These are phyloP conservation scores for Rhinichthys osculus DNA, from an alignment of 2,797 vertebrate species.

Conservation along the genomic window DNA sequence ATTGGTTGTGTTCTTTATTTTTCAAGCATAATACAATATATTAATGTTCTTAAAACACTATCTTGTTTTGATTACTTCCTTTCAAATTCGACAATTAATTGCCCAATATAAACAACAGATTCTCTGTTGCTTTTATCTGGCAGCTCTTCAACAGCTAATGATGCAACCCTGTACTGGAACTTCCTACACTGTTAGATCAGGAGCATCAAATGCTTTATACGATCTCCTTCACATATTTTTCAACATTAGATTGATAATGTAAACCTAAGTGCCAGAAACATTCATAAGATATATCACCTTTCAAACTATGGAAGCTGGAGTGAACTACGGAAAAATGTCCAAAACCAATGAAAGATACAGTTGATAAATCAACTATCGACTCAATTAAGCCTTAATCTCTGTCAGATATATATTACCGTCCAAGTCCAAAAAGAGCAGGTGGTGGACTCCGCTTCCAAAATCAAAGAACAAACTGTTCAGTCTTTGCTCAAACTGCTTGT, in stretches of 20 bases:
- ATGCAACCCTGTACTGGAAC: constrained; percentile 15
- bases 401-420: constrained; percentile 58
- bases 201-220: constrained; percentile 14
- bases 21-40: neutral
- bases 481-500: constrained; percentile 51
- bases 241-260: constrained; percentile 43
- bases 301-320: constrained; percentile 38
- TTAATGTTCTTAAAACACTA: neutral
- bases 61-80: neutral
- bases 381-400: constrained; percentile 59
- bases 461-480: constrained; percentile 62
- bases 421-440: constrained; percentile 64
- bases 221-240: neutral
- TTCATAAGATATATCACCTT: constrained; percentile 21
- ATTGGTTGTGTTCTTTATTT: neutral
- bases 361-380: constrained; percentile 55
- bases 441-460: constrained; percentile 58
- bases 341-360: constrained; percentile 55
- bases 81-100: neutral
- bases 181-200: constrained; percentile 30
- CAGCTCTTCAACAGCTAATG: constrained; percentile 23
- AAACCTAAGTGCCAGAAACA: constrained; percentile 13
- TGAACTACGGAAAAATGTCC: constrained; percentile 43
- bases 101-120: constrained; percentile 24
- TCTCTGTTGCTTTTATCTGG: constrained; percentile 21